These are phyloP conservation scores for Glossosoma conforme DNA, from an alignment of 1,140 invertebrate species.

Conservation along the genomic window DNA sequence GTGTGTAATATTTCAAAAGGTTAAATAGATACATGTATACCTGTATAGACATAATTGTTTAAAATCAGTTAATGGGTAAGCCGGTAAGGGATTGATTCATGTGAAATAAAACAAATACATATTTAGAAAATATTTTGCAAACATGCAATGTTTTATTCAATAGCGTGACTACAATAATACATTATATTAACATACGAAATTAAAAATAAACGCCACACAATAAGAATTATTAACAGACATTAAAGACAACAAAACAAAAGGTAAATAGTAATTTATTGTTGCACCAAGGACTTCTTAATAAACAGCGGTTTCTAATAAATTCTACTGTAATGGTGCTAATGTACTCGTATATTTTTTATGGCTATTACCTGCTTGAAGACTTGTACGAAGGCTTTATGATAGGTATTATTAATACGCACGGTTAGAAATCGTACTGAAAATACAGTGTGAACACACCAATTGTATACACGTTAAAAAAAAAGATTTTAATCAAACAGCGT, in stretches of 20 bases:
- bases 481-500: neutral
- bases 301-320: neutral
- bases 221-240: neutral
- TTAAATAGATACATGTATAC: neutral
- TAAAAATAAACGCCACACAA: neutral
- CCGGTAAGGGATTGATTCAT: neutral
- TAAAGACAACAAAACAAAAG: neutral
- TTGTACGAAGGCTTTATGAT: too few species aligned
- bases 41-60: neutral
- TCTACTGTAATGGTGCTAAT: neutral
- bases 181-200: too few species aligned
- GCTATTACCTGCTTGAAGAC: too few species aligned
- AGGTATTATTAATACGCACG: too few species aligned
- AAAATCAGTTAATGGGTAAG: neutral
- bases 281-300: too few species aligned
- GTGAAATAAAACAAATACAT: neutral
- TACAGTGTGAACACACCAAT: too few species aligned
- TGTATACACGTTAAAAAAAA: neutral
- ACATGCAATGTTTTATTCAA: constrained; percentile 9
- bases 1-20: neutral
- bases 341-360: neutral
- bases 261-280: constrained; percentile 1
- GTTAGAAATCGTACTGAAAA: too few species aligned
- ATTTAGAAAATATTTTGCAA: constrained; percentile 6
- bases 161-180: constrained; percentile 4